Evolutionary conservation across 2,797 vertebrate genomes (phyloP).

Genomic region (Artibeus jamaicensis): DNA sequence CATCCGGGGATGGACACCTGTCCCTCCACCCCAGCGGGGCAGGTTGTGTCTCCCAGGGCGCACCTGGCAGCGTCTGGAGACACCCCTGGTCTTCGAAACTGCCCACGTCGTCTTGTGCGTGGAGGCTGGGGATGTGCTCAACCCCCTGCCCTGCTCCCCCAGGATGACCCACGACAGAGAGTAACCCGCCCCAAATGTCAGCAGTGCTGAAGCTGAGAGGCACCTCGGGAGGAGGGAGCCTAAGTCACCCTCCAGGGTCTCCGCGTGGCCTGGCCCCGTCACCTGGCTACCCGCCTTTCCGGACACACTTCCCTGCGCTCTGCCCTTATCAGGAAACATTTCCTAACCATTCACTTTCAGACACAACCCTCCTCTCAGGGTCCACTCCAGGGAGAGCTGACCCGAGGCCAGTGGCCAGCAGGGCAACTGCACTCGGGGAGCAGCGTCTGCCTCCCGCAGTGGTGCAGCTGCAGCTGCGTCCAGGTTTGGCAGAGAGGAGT

Average conservation of each 20-base stretch:
- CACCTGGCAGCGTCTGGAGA: neutral
- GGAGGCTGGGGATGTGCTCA: neutral
- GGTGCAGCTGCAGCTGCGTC: neutral
- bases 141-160: fast-evolving
- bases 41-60: neutral
- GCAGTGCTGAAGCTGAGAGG: neutral
- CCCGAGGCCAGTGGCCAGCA: neutral
- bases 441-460: fast-evolving
- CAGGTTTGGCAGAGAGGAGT: neutral
- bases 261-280: fast-evolving
- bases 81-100: no score
- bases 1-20: neutral
- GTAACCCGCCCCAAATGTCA: fast-evolving
- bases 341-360: neutral
- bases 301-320: fast-evolving
- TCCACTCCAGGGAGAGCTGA: neutral
- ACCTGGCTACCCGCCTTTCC: neutral
- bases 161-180: neutral
- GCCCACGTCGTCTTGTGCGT: fast-evolving
- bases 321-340: neutral
- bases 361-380: neutral
- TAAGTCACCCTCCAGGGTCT: neutral
- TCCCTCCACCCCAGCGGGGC: neutral
- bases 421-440: neutral
- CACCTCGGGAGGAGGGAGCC: neutral